These are phyloP conservation scores for Xenopus borealis DNA, from an alignment of 2,113 vertebrate species.

Conservation along the genomic window DNA sequence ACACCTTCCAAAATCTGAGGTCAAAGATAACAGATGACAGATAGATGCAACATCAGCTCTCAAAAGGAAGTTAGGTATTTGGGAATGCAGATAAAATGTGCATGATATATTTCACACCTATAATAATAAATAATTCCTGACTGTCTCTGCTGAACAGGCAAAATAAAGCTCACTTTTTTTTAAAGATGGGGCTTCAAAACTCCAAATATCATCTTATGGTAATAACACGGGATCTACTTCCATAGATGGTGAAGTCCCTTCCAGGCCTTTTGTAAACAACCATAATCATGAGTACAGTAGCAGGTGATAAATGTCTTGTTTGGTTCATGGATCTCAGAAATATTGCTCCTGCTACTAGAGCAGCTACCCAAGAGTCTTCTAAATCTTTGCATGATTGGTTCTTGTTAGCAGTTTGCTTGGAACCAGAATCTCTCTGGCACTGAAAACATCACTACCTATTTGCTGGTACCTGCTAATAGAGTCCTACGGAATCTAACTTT, in stretches of 20 bases:
- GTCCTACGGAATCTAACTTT: slow-evolving; percentile 40
- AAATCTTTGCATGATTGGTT: slow-evolving; percentile 5
- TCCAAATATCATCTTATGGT: too few species aligned
- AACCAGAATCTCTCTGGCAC: slow-evolving; percentile 6
- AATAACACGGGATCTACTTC: not conserved
- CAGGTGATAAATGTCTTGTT: not conserved
- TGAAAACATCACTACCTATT: slow-evolving; percentile 7
- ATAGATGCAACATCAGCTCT: too few species aligned
- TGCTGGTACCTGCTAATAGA: slow-evolving; percentile 51
- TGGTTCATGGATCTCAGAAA: not conserved
- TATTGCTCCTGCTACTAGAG: not conserved
- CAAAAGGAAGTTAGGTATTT: too few species aligned
- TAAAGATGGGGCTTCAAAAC: too few species aligned
- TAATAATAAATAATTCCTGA: too few species aligned
- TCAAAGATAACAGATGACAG: not conserved
- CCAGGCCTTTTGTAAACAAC: not conserved
- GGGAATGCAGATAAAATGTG: too few species aligned
- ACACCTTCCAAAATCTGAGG: slow-evolving; percentile 7
- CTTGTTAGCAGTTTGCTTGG: not conserved
- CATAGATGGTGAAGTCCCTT: not conserved
- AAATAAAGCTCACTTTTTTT: too few species aligned
- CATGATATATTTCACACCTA: too few species aligned
- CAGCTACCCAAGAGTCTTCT: not conserved
- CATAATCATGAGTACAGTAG: not conserved
- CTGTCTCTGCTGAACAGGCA: too few species aligned